phyloP scores from a whole-genome alignment of 2,888 invertebrate genomes.

The Acrocyrtus sp. region DNA sequence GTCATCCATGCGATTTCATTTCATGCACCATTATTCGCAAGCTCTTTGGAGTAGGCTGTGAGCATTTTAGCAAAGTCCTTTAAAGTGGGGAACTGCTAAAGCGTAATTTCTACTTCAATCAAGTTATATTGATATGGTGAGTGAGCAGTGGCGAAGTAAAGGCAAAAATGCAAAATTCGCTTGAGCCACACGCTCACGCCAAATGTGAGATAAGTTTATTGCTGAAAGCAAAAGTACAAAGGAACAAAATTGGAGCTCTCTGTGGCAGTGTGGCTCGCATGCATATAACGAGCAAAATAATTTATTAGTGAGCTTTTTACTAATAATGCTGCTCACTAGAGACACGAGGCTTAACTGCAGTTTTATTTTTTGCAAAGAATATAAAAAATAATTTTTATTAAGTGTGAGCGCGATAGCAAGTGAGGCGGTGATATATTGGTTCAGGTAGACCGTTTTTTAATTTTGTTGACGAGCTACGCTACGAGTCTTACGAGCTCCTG shows the following conservation, averaged over 20 bases:
- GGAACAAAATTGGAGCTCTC: not conserved
- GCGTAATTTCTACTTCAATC: not conserved
- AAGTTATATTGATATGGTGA: not conserved
- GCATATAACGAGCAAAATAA: not conserved
- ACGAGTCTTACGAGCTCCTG: too few species aligned
- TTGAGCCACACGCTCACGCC: not conserved
- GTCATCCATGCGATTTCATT: conserved; percentile 31
- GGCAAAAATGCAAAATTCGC: not conserved
- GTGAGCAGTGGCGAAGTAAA: not conserved
- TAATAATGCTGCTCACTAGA: not conserved
- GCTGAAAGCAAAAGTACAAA: not conserved
- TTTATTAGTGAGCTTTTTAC: not conserved
- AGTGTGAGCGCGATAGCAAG: not conserved
- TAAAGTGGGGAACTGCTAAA: too few species aligned
- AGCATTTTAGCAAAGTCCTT: too few species aligned
- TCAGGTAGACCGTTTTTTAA: not conserved
- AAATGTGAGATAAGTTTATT: not conserved
- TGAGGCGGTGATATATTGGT: not conserved
- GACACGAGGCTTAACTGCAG: too few species aligned
- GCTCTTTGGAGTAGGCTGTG: not conserved
- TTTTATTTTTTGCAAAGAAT: not conserved
- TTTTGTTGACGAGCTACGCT: not conserved
- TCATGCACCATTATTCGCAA: conserved; percentile 3
- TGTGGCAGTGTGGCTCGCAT: too few species aligned
- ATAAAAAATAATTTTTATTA: not conserved